Conservation (phyloP, 2,797 vertebrate genomes). For the Sarcophilus harrisii region DNA sequence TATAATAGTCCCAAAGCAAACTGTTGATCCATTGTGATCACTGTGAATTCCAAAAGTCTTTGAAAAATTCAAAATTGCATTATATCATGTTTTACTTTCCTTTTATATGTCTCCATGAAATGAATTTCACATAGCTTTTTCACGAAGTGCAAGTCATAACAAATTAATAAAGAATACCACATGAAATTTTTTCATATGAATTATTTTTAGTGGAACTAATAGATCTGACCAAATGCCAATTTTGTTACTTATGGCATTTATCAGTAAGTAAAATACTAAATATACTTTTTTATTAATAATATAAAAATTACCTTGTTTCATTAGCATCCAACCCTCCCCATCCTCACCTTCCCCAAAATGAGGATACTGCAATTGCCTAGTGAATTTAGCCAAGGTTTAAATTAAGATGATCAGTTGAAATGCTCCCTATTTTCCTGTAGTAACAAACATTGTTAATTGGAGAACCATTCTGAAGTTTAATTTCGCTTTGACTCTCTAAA, state of each 20-base stretch:
- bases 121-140: slow-evolving; percentile 43
- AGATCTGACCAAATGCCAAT: slow-evolving; percentile 43
- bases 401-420: neutral
- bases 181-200: slow-evolving; percentile 45
- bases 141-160: neutral
- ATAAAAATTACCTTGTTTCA: slow-evolving; percentile 45
- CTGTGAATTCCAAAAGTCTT: neutral
- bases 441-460: neutral
- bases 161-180: slow-evolving; percentile 43
- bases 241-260: slow-evolving; percentile 49
- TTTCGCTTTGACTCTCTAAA: slow-evolving; percentile 26
- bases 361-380: slow-evolving; percentile 12
- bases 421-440: slow-evolving; percentile 12
- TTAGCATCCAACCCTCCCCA: neutral
- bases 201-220: slow-evolving; percentile 52
- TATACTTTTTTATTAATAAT: slow-evolving; percentile 37
- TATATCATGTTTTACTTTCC: slow-evolving; percentile 16
- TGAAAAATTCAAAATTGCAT: slow-evolving; percentile 28
- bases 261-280: slow-evolving; percentile 40
- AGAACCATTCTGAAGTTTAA: slow-evolving; percentile 18
- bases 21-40: neutral
- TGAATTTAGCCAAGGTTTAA: slow-evolving; percentile 47
- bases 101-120: slow-evolving; percentile 29
- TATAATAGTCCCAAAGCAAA: neutral
- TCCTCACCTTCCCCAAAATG: neutral